phyloP scores from a whole-genome alignment of 2,113 vertebrate species.

The Acrocephalus kingi region DNA sequence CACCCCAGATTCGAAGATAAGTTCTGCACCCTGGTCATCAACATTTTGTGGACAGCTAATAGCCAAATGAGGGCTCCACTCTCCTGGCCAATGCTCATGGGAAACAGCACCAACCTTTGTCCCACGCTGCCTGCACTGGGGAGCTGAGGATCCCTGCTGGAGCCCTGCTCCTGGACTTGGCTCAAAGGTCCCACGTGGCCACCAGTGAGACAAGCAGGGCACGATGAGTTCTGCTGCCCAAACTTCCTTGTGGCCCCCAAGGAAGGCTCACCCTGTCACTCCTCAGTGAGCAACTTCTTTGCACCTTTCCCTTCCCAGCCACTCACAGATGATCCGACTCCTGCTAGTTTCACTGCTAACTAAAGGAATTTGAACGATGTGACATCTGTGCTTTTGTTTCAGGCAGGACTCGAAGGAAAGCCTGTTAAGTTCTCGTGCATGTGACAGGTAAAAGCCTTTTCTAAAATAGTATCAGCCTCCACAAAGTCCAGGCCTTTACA shows the following conservation, averaged over 20 bases:
- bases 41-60: not conserved
- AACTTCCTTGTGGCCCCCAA: not conserved
- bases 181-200: accelerated
- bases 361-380: not conserved
- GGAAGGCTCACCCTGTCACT: not conserved
- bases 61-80: not conserved
- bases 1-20: not conserved
- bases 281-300: not conserved
- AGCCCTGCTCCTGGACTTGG: not conserved
- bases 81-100: not conserved
- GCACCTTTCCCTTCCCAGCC: not conserved
- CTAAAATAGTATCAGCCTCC: not conserved
- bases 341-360: not conserved
- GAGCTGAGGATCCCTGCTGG: not conserved
- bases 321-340: not conserved
- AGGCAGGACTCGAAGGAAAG: not conserved
- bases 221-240: not conserved
- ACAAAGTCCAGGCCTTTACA: not conserved
- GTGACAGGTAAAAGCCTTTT: slow-evolving; percentile 30
- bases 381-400: slow-evolving; percentile 16
- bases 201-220: not conserved
- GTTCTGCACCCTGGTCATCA: not conserved
- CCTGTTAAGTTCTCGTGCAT: not conserved
- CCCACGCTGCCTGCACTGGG: not conserved
- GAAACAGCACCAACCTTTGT: not conserved